Evolutionary conservation across 2,888 invertebrate species (phyloP).

Genomic region (Tenthredo amoena): DNA sequence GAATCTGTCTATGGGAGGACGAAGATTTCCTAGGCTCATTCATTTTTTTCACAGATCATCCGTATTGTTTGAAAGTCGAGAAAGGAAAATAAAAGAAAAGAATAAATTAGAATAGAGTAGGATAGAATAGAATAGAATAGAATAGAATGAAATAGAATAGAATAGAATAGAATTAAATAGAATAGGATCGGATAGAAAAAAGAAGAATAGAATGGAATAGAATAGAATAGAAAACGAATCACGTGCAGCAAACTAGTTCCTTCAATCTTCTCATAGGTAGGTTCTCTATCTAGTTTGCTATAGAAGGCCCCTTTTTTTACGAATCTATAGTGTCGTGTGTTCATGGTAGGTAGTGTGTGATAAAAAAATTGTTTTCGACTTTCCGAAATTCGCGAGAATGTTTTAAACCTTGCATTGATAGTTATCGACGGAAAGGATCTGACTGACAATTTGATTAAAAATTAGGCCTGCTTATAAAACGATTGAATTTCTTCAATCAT

Average conservation of each 20-base stretch:
- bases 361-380: background rate
- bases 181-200: no score
- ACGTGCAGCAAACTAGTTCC: background rate
- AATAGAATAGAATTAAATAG: no score
- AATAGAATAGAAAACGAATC: background rate
- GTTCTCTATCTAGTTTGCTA: background rate
- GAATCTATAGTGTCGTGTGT: background rate
- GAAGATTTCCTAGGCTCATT: constrained; percentile 16
- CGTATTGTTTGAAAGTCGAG: background rate
- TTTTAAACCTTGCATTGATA: background rate
- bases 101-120: no score
- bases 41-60: background rate
- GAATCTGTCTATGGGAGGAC: background rate
- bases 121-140: no score
- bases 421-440: constrained; percentile 42
- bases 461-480: background rate
- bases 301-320: background rate
- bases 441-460: constrained; percentile 7
- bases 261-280: background rate
- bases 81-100: background rate
- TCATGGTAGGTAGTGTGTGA: background rate
- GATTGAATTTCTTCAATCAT: background rate
- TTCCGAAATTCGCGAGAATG: background rate
- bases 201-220: no score
- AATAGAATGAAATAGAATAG: no score